Evolutionary conservation across 2,113 vertebrate genomes (phyloP).

Genomic region (Leptobrachium ailaonicum): DNA sequence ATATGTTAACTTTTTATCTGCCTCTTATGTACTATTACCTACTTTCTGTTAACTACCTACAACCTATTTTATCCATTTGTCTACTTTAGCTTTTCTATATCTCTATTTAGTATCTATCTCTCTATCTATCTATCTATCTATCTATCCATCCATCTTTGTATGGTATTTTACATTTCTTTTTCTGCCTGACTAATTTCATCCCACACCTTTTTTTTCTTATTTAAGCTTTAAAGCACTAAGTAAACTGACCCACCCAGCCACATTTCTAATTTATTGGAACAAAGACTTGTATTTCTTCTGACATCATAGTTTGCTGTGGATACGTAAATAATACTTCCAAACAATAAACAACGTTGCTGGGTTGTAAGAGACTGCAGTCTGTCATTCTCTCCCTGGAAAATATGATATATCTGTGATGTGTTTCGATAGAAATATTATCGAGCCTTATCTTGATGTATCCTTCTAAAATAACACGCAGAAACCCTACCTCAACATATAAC

Average conservation of each 20-base stretch:
- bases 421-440: conserved; percentile 29
- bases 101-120: no score
- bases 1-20: no score
- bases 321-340: conserved; percentile 51
- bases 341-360: conserved; percentile 48
- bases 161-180: neutral
- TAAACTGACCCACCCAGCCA: conserved; percentile 47
- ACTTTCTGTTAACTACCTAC: no score
- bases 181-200: neutral
- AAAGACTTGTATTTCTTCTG: conserved; percentile 47
- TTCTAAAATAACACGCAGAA: conserved; percentile 45
- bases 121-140: no score
- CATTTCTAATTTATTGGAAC: conserved; percentile 50
- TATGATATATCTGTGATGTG: conserved; percentile 27
- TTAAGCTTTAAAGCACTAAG: conserved; percentile 38
- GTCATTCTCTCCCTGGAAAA: conserved; percentile 32
- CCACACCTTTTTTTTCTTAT: conserved; percentile 27
- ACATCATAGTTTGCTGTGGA: conserved; percentile 50
- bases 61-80: no score
- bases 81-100: no score
- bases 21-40: no score
- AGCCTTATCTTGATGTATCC: conserved; percentile 38
- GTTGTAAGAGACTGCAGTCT: conserved; percentile 9
- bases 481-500: conserved; percentile 36
- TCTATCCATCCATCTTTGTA: no score